Evolutionary conservation across 2,888 invertebrate genomes (phyloP).

Genomic region (Platycheirus albimanus): DNA sequence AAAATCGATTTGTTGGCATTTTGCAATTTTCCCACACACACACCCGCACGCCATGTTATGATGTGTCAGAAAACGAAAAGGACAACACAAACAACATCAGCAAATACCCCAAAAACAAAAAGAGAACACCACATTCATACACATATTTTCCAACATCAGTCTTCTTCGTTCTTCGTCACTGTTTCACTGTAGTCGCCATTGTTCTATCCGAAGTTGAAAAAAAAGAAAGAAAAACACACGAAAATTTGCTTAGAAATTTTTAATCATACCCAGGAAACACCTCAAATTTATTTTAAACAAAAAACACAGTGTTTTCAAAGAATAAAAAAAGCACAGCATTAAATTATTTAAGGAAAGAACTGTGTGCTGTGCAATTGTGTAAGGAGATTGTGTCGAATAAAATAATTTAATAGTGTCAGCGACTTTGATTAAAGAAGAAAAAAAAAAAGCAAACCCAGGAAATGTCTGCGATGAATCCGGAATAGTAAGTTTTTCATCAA

Average conservation of each 20-base stretch:
- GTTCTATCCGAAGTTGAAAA: constrained; percentile 73
- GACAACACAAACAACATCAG: constrained; percentile 36
- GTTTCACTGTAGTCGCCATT: constrained; percentile 75
- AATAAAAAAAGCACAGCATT: not conserved
- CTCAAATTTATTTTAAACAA: constrained; percentile 74
- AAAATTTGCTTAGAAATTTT: constrained; percentile 75
- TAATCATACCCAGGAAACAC: constrained; percentile 59
- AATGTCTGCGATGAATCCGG: constrained; percentile 88
- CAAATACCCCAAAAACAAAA: constrained; percentile 5
- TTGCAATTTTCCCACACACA: constrained; percentile 12
- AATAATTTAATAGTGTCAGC: constrained; percentile 63
- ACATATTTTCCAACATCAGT: constrained; percentile 8
- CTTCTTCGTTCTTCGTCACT: constrained; percentile 64
- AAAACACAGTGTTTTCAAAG: constrained; percentile 46
- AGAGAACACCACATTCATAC: constrained; percentile 38
- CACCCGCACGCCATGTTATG: constrained; percentile 28
- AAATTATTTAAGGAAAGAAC: constrained; percentile 57
- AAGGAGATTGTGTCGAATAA: constrained; percentile 75
- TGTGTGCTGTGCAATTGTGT: constrained; percentile 71
- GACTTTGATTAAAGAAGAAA: constrained; percentile 66
- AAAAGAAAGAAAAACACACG: constrained; percentile 59
- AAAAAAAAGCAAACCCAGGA: constrained; percentile 76
- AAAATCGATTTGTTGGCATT: constrained; percentile 63
- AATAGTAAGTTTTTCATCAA: constrained; percentile 87
- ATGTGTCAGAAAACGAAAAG: constrained; percentile 67